Evolutionary conservation across 2,113 vertebrate genomes (phyloP), one percentile per base, ranked within the genome.

Genomic region (Mustela lutreola): DNA sequence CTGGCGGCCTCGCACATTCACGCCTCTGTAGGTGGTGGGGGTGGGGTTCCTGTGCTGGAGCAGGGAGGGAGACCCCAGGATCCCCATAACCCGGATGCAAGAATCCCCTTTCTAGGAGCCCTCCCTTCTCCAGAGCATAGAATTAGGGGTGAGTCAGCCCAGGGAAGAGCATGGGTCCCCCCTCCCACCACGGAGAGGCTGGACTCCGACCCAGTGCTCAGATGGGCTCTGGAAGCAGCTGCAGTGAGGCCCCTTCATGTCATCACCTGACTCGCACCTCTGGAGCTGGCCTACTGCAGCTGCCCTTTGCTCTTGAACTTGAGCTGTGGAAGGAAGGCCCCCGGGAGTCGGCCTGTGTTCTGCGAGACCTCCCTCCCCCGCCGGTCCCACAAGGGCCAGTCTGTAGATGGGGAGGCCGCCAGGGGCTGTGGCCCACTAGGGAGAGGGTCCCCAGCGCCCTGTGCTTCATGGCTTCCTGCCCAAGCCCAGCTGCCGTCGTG

Each of bases 221-320:
- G 26, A 33, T 0, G 5, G 19, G 28, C 33, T 53, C 53, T 60
- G 70, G 89, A 36, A 73, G 33, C n/a, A 31, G 48, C 67, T 14
- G 45, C 0, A 7, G 1, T 78, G 56, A 4, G 39, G 21, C 42
- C 4, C 0, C 24, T 36, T 50, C 11, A 33, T 4, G 14, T 26
- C 36, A 5, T 31, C 2, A 0, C 0, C 1, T 11, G 31, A 58
- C 39, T 60, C 36, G 9, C 2, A 1, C 50, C 24, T 63, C 12
- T 10, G 1, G 10, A 24, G 39, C 11, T 36, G 71, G 75, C 36
- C 26, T 73, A 15, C 16, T 28, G 70, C 1, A 1, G 19, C 65
- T 24, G 42, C 5, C 19, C 50, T 63, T 33, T 58, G 42, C 24
- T 86, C 50, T 63, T 42, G 80, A 70, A 16, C 63, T 71, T 90